phyloP scores from a whole-genome alignment of 2,113 vertebrate species.

The Gracilinanus agilis region DNA sequence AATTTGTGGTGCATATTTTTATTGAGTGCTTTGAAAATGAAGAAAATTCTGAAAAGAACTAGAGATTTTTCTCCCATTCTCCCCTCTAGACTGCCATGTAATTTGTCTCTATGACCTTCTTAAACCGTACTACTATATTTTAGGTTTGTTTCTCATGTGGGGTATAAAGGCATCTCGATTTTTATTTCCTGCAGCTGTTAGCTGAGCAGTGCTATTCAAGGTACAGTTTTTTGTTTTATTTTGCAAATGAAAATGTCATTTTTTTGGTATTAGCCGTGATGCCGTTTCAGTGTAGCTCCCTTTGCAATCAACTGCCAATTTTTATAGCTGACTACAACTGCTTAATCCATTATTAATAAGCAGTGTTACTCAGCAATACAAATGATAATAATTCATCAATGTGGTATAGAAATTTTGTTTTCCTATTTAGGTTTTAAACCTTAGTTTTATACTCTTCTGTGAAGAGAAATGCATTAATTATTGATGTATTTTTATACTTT shows the following conservation, averaged over 20 bases:
- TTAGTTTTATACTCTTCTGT: constrained; percentile 80
- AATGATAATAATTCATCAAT: constrained; percentile 82
- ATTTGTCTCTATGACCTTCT: constrained; percentile 25
- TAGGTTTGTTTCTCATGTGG: neutral
- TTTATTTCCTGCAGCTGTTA: constrained; percentile 77
- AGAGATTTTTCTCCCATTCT: constrained; percentile 32
- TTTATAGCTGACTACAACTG: constrained; percentile 82
- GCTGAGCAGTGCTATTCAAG: constrained; percentile 76
- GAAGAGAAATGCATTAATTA: constrained; percentile 84
- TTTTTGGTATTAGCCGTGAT: constrained; percentile 81
- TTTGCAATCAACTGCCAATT: constrained; percentile 83
- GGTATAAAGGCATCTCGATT: constrained; percentile 51
- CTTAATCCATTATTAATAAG: constrained; percentile 86
- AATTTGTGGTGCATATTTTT: constrained; percentile 65
- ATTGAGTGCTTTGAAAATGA: constrained; percentile 69
- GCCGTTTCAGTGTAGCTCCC: constrained; percentile 74
- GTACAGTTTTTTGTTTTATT: constrained; percentile 80
- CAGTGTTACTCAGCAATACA: constrained; percentile 79
- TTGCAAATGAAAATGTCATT: constrained; percentile 76
- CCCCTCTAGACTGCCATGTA: neutral
- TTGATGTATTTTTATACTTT: constrained; percentile 82
- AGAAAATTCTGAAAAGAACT: constrained; percentile 61
- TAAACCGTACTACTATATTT: neutral
- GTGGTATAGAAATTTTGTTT: constrained; percentile 83
- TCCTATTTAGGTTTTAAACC: constrained; percentile 79